phyloP scores from a whole-genome alignment of 2,113 vertebrate species.

The Procavia capensis region DNA sequence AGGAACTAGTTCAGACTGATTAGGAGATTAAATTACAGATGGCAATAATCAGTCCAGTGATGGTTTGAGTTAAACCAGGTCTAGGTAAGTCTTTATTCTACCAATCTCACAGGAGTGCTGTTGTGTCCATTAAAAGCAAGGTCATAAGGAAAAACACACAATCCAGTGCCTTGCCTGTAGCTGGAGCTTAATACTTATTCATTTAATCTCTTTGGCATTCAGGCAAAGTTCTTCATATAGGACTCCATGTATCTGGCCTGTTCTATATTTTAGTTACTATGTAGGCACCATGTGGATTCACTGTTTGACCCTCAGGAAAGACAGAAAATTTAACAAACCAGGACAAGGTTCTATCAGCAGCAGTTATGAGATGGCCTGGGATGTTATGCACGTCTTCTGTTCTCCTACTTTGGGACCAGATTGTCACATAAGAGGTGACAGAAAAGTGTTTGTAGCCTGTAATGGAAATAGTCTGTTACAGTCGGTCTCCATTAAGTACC shows the following conservation, averaged over 20 bases:
- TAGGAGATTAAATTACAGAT: conserved; percentile 29
- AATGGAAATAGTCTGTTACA: neutral
- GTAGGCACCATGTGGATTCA: neutral
- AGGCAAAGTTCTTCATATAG: neutral
- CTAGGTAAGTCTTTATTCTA: neutral
- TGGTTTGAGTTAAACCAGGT: conserved; percentile 8
- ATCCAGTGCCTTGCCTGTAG: neutral
- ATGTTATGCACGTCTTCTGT: neutral
- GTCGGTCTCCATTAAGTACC: neutral
- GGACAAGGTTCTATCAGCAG: neutral
- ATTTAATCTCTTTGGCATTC: neutral
- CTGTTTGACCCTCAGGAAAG: neutral
- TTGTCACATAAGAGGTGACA: neutral
- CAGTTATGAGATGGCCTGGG: neutral
- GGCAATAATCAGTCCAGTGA: conserved; percentile 26
- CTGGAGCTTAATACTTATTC: neutral
- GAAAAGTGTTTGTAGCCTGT: neutral
- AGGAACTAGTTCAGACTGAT: conserved; percentile 56
- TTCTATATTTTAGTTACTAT: neutral
- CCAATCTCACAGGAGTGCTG: neutral
- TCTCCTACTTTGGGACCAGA: neutral
- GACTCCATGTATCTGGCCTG: neutral
- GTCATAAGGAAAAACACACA: neutral
- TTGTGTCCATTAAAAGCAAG: conserved; percentile 27
- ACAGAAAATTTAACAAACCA: neutral